Base-by-base conservation (phyloP, 2,113 vertebrate species). In the Pungitius pungitius region DNA sequence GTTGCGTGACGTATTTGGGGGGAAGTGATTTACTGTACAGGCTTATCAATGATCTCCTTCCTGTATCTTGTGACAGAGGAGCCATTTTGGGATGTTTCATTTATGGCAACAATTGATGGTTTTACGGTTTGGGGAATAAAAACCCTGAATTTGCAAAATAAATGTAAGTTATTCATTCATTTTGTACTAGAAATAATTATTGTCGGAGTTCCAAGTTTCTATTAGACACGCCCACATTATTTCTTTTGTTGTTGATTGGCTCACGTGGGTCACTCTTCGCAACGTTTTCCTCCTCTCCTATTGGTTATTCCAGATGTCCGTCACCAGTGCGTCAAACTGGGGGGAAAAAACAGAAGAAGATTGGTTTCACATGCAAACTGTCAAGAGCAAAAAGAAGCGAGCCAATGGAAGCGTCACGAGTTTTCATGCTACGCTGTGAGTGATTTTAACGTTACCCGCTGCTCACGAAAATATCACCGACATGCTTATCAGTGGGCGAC, bases 351-450 rank as follows among this genome's bases (percentile, higher is more conserved):
- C 4, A 12, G 22, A 74, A 10, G 0, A 81, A 77, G 87, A 14
- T 84, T 63, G 82, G 82, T 87, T 89, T 85, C 69, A 37, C 63
- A 14, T 62, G 33, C 81, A 79, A 86, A 80, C 78, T 88, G 87
- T 89, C 84, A 91, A 73, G 35, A 67, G 42, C 11, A n/a, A 12
- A 51, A 4, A 20, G 47, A 52, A 52, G 49, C 22, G 49, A 52
- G 49, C 49, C 49, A 22, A 54, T 26, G 51, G 51, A 8, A 24
- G 51, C 51, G 22, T 26, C 6, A 26, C 51, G 6, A 54, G 24
- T 7, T 24, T 2, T 26, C 51, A 11, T 9, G 22, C 51, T 26
- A 14, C 51, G 14, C 51, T 26, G 51, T 54, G 51, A 54, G 51
- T 54, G 3, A 6, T 52, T 54, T 54, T 5, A 26, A 14, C n/a